A percentile compares a stretch with the other conserved stretches of the same genome.
Evolutionary conservation across 2,797 vertebrate genomes (phyloP).

Genomic region (Rhinatrema bivittatum): DNA sequence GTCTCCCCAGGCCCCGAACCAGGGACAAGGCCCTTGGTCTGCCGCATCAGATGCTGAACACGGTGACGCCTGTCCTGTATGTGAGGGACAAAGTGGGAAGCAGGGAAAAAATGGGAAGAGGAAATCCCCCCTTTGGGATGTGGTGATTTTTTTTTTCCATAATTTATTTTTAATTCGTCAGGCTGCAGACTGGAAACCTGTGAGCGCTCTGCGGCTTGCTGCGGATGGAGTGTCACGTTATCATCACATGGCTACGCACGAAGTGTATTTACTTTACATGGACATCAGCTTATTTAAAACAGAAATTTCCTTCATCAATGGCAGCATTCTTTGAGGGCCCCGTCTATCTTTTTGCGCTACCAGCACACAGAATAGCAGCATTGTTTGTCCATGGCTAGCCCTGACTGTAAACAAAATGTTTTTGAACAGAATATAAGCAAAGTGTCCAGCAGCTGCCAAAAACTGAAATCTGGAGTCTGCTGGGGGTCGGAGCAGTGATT

Average conservation of each 20-base stretch:
- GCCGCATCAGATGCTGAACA: no score
- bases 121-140: slow-evolving; percentile 48
- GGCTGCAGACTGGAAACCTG: slow-evolving; percentile 61
- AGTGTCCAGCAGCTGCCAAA: slow-evolving; percentile 56
- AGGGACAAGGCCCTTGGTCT: no score
- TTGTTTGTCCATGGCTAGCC: slow-evolving; percentile 62
- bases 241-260: slow-evolving; percentile 88
- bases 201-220: slow-evolving; percentile 62
- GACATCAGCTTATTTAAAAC: slow-evolving; percentile 65
- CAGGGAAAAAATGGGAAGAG: background rate
- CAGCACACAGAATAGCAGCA: slow-evolving; percentile 55
- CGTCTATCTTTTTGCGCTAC: slow-evolving; percentile 45
- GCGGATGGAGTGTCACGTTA: slow-evolving; percentile 84
- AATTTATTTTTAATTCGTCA: slow-evolving; percentile 93
- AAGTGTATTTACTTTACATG: slow-evolving; percentile 85
- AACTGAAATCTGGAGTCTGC: slow-evolving; percentile 56
- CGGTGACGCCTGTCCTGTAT: no score
- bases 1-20: no score
- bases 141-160: slow-evolving; percentile 76
- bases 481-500: slow-evolving; percentile 37
- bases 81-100: no score
- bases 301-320: slow-evolving; percentile 62
- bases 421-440: slow-evolving; percentile 70
- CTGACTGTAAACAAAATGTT: slow-evolving; percentile 87
- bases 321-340: slow-evolving; percentile 45